Evolutionary conservation across 2,888 invertebrate genomes (phyloP).

Genomic region (Rotaria sp.): DNA sequence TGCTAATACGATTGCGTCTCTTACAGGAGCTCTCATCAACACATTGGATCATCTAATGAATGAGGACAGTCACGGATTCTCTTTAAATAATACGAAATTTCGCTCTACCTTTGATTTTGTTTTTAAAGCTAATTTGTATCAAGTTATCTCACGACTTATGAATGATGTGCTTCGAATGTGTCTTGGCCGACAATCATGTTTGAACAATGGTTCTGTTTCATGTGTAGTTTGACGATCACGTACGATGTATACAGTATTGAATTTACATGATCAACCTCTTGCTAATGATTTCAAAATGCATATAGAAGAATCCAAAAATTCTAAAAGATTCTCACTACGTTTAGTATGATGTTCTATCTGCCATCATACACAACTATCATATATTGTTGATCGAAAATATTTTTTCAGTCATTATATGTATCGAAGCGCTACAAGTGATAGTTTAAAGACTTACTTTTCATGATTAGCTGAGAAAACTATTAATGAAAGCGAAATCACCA

Average conservation of each 20-base stretch:
- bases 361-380: background rate
- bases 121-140: background rate
- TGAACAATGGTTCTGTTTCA: background rate
- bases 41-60: background rate
- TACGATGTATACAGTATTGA: background rate
- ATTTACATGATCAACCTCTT: background rate
- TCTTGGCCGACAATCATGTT: background rate
- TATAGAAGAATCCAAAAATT: background rate
- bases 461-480: background rate
- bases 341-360: background rate
- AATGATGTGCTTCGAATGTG: background rate
- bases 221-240: background rate
- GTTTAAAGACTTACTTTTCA: background rate
- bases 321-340: background rate
- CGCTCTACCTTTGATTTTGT: background rate
- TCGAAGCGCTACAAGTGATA: background rate
- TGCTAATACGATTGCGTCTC: background rate
- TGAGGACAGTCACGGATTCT: background rate
- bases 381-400: background rate
- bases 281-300: background rate
- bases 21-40: background rate
- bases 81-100: background rate
- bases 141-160: background rate
- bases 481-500: background rate
- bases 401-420: background rate